Base-by-base conservation (phyloP, 2,888 invertebrate species). In the Pelosia muscerda region DNA sequence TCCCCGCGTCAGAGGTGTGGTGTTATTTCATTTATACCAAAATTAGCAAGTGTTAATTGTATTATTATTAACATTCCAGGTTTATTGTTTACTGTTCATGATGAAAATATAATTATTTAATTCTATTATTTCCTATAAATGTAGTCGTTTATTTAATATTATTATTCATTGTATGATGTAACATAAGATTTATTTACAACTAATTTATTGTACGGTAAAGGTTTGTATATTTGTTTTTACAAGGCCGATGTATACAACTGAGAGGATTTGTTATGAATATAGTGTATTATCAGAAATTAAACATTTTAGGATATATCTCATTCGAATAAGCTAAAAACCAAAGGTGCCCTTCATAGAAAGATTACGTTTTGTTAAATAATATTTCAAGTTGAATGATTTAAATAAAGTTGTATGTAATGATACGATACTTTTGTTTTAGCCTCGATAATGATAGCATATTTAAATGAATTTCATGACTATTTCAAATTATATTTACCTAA, bases 291-390 rank as follows among this genome's bases (percentile, higher is more conserved):
- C 92, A 91, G 91, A 94, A 94, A 92, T 92, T 89, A 92, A 95
- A 94, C 92, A 92, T 91, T 90, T 91, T 94, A 93, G 94, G 91
- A 92, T 94, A 92, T 95, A 95, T 92, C 90, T 90, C 95, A 95
- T 96, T 95, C 90, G 94, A 92, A 87, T 96, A 97, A 96, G 96
- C 96, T 96, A 96, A 96, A 97, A 97, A 97, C 97, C 97, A 97
- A 97, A 97, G 97, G 97, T 97, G 97, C 97, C 97, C 97, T 97
- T 96, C 96, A 95, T 94, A 95, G 92, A 94, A 93, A 91, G 92
- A 94, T 93, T 94, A 94, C 94, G 94, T 95, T 95, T 93, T 95
- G 94, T 95, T 95, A 90, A 91, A 91, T 91, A 90, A 93, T 94
- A 92, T 92, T 93, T 94, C 94, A 92, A 93, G 94, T 94, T 94